Evolutionary conservation across 2,797 vertebrate genomes (phyloP).

Genomic region (Helarctos malayanus): DNA sequence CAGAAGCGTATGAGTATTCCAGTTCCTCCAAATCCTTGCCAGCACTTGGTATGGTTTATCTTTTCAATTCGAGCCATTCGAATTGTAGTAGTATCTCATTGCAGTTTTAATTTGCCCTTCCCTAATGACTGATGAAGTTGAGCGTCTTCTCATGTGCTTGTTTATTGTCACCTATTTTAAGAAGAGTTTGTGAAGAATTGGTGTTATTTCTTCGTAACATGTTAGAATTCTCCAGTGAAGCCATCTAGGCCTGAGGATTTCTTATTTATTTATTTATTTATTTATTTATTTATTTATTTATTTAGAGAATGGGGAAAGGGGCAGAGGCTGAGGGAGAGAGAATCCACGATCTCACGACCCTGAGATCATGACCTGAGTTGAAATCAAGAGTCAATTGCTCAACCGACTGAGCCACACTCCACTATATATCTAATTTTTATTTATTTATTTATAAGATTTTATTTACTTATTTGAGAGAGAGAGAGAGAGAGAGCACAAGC

Average conservation of each 20-base stretch:
- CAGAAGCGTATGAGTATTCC: background rate
- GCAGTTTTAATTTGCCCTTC: constrained; percentile 10
- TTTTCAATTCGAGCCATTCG: constrained; percentile 20
- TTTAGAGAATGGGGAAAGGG: background rate
- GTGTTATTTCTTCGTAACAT: background rate
- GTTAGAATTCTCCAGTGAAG: constrained; percentile 6
- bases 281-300: background rate
- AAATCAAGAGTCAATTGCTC: background rate
- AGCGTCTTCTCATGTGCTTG: background rate
- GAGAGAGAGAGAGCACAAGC: too few relatives aligned
- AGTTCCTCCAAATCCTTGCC: background rate
- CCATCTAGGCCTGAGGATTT: background rate
- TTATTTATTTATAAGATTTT: background rate
- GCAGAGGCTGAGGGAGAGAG: background rate
- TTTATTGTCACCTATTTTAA: background rate
- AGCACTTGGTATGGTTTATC: background rate
- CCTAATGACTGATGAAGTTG: constrained; percentile 11
- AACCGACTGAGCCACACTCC: background rate
- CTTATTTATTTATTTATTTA: background rate
- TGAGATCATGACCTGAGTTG: background rate
- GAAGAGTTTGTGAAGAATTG: constrained; percentile 21
- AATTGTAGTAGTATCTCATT: background rate
- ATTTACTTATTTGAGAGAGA: too few relatives aligned
- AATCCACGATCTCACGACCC: background rate
- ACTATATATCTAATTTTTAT: background rate